These are phyloP conservation scores for Serinus canaria DNA, from an alignment of 2,113 vertebrate genomes.

Conservation along the genomic window DNA sequence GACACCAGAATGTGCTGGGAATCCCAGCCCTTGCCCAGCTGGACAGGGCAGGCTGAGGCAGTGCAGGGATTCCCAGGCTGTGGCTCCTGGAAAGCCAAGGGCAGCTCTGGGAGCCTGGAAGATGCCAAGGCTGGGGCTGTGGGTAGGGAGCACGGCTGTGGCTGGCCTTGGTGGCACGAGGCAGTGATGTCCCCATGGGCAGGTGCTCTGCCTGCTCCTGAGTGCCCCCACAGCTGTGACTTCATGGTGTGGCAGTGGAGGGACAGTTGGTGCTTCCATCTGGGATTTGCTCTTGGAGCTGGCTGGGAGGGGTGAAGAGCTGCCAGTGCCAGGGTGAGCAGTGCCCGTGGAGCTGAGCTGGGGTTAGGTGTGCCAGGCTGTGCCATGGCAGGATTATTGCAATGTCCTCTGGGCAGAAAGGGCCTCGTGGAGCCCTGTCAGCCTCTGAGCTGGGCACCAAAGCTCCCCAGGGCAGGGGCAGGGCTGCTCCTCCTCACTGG, in stretches of 20 bases:
- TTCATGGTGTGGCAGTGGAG: rapidly evolving
- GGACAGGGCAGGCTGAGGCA: background rate
- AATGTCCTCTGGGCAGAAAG: background rate
- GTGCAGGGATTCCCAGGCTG: background rate
- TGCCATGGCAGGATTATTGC: rapidly evolving
- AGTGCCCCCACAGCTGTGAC: background rate
- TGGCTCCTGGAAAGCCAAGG: background rate
- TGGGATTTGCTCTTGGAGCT: background rate
- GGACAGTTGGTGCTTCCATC: background rate
- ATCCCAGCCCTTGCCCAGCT: background rate
- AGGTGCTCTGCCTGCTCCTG: background rate
- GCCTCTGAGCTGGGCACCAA: background rate
- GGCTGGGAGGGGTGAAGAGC: background rate
- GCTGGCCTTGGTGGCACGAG: background rate
- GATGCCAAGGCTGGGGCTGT: background rate
- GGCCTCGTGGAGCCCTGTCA: rapidly evolving
- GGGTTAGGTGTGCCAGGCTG: background rate
- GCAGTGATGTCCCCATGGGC: background rate
- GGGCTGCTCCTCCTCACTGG: background rate
- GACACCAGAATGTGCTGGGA: background rate
- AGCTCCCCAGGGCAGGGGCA: background rate
- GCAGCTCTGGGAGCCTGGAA: background rate
- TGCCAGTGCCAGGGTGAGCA: background rate
- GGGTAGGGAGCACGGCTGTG: rapidly evolving
- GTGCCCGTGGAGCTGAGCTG: background rate